Evolutionary conservation across 1,140 invertebrate species (phyloP).

Genomic region (Drepana arcuata): DNA sequence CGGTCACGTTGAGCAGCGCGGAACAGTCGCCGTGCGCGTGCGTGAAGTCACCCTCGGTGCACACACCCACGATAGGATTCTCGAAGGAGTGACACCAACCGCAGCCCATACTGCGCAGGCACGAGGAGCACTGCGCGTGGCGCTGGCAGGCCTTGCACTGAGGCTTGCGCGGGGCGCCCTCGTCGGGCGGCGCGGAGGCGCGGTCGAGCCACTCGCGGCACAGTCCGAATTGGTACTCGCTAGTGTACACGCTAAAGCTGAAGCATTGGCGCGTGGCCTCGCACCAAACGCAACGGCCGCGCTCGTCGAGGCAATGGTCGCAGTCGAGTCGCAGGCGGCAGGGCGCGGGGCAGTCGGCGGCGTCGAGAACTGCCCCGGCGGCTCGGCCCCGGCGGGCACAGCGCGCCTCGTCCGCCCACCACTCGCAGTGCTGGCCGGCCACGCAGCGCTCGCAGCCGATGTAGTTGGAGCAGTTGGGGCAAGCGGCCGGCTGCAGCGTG

Average conservation of each 20-base stretch:
- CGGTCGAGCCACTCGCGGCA: conserved; percentile 95
- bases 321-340: conserved; percentile 85
- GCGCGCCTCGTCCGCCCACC: conserved; percentile 88
- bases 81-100: conserved; percentile 94
- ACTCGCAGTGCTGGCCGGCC: conserved; percentile 84
- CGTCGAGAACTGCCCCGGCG: conserved; percentile 75
- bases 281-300: conserved; percentile 95
- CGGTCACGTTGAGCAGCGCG: conserved; percentile 70
- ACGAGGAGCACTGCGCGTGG: conserved; percentile 84
- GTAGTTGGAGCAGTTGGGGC: conserved; percentile 89
- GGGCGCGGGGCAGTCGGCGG: conserved; percentile 79
- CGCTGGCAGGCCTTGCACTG: conserved; percentile 87
- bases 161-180: conserved; percentile 53
- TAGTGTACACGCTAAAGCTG: conserved; percentile 94
- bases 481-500: conserved; percentile 84
- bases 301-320: conserved; percentile 85
- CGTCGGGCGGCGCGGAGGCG: conserved; percentile 63
- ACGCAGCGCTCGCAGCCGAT: conserved; percentile 88
- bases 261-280: conserved; percentile 93
- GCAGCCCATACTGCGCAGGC: conserved; percentile 87
- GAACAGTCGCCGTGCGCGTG: conserved; percentile 79
- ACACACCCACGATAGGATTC: conserved; percentile 89
- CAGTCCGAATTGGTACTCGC: conserved; percentile 92
- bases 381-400: conserved; percentile 86
- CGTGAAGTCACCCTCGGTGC: conserved; percentile 86